Base-by-base conservation (phyloP, 2,113 vertebrate genomes). In the Panthera uncia region DNA sequence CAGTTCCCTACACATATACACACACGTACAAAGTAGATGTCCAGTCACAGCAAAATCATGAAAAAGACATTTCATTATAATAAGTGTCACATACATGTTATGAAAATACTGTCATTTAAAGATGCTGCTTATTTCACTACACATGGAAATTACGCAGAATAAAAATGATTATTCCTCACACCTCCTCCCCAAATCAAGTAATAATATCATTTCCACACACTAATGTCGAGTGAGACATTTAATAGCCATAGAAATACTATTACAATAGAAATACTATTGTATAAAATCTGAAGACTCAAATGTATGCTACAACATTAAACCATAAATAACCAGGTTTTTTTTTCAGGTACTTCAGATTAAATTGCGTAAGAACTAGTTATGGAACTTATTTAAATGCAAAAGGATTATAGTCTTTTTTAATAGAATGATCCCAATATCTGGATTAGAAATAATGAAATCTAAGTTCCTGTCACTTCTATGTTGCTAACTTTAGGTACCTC, bases 61-160 rank as follows among this genome's bases (percentile, higher is more conserved):
- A 94, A 92, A 94, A 93, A 48, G 55, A 55, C 29, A 21, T 23
- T 57, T 92, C 80, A 90, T 55, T 83, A 85, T 8, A 68, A 79
- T 29, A 74, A 92, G 25, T 80, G n/a, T n/a, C 69, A 79, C 33
- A 89, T 2, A 31, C 18, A 68, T 23, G 55, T 38, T 74, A 85
- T 73, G 73, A 85, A 92, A 95, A 94, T 13, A 80, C 55, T 31
- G 83, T 31, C 41, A 91, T 52, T 94, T 87, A 80, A 87, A 97
- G 89, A 86, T 5, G 25, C 7, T 69, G 50, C 33, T 78, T 82
- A 95, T 33, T 86, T 92, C 52, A 79, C 52, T 87, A 45, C 29
- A 82, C 52, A 48, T 52, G 71, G 74, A 87, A 86, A 92, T 90
- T 45, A 84, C 52, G 86, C 1, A 68, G 55, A 16, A 65, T 74